These are phyloP conservation scores for Pilophorus perplexus DNA, from an alignment of 2,888 invertebrate genomes.

Conservation along the genomic window DNA sequence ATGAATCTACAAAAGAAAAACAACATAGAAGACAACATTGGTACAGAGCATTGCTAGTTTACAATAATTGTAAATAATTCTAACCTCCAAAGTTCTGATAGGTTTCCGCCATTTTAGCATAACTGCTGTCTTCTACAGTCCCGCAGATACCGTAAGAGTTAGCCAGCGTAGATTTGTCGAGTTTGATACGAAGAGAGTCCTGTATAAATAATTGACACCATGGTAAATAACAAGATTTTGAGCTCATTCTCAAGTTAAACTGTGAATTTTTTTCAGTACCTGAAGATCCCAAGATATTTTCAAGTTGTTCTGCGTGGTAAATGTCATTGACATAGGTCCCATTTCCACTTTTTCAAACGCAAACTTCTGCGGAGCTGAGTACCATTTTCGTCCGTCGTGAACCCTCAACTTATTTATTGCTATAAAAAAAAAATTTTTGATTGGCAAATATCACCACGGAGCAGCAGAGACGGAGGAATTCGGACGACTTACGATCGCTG, in stretches of 20 bases:
- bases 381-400: slow-evolving; percentile 56
- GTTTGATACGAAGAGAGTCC: slow-evolving; percentile 67
- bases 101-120: slow-evolving; percentile 18
- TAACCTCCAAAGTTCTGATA: slow-evolving; percentile 30
- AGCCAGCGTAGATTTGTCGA: slow-evolving; percentile 69
- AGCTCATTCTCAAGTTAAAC: no score
- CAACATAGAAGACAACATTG: neutral
- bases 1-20: slow-evolving; percentile 31
- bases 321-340: slow-evolving; percentile 63
- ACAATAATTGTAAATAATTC: no score
- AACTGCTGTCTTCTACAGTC: slow-evolving; percentile 59
- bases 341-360: slow-evolving; percentile 59
- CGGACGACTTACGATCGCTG: slow-evolving; percentile 53
- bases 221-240: no score
- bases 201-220: slow-evolving; percentile 50
- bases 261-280: no score
- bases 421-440: slow-evolving; percentile 2
- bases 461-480: neutral
- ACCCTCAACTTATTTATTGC: slow-evolving; percentile 46
- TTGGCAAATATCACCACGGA: neutral
- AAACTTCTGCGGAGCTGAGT: slow-evolving; percentile 71
- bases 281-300: slow-evolving; percentile 75
- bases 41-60: no score
- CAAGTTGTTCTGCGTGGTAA: slow-evolving; percentile 53
- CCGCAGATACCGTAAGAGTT: slow-evolving; percentile 82